Percentiles rank a stretch among this genome's conserved stretches.
Evolutionary conservation across 2,888 invertebrate genomes (phyloP).

Genomic region (Aphidoletes aphidimyza): DNA sequence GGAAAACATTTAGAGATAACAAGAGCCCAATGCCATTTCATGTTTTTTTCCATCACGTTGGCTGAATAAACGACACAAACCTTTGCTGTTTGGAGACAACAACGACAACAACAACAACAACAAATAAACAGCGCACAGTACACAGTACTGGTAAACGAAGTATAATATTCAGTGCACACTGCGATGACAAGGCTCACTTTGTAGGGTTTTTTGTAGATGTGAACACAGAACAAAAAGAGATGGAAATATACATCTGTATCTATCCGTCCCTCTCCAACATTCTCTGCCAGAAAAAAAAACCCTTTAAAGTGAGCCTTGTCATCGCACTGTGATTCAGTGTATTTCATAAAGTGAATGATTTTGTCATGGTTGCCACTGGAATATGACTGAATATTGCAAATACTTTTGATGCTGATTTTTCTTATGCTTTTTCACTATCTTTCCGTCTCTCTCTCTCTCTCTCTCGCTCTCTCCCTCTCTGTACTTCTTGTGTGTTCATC

Average conservation of each 20-base stretch:
- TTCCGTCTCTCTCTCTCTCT: too few relatives aligned
- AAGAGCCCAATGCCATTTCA: conserved; percentile 21
- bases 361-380: neutral
- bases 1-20: conserved; percentile 45
- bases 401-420: conserved; percentile 37
- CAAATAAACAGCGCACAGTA: neutral
- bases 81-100: neutral
- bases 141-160: neutral
- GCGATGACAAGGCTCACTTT: too few relatives aligned
- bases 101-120: neutral
- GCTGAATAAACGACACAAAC: conserved; percentile 30
- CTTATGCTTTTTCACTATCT: neutral
- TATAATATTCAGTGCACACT: neutral
- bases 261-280: too few relatives aligned
- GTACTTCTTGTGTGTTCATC: neutral
- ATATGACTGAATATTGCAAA: conserved; percentile 28
- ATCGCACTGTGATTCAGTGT: too few relatives aligned
- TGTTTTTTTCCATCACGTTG: conserved; percentile 32
- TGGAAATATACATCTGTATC: too few relatives aligned
- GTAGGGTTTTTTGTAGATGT: too few relatives aligned
- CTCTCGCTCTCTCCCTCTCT: neutral
- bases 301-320: too few relatives aligned
- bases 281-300: too few relatives aligned
- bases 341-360: conserved; percentile 4
- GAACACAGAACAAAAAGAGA: neutral